These are phyloP conservation scores for Eulemur rubriventer DNA, from an alignment of 2,797 vertebrate genomes.

Conservation along the genomic window DNA sequence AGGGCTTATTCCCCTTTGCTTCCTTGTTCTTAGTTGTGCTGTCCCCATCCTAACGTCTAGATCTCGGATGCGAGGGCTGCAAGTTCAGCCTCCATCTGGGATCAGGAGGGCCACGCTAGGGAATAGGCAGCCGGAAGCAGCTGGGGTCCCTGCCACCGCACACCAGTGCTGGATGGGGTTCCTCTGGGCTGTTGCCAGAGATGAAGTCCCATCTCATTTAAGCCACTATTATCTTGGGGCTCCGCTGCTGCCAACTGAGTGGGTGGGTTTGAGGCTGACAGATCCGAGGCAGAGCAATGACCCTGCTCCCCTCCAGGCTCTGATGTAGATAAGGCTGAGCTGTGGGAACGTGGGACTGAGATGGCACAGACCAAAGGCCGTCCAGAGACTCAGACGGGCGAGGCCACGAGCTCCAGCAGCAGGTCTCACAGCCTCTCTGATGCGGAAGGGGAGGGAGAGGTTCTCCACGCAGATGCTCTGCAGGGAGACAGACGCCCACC, in stretches of 20 bases:
- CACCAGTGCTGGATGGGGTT: accelerated
- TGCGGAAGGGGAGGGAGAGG: neutral
- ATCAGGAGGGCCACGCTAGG: neutral
- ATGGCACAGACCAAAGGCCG: neutral
- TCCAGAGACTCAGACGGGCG: neutral
- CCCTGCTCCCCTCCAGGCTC: neutral
- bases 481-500: accelerated
- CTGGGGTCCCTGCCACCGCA: neutral
- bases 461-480: neutral
- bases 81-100: neutral
- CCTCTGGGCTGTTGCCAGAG: neutral
- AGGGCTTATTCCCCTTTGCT: no score
- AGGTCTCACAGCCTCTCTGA: neutral
- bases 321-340: neutral
- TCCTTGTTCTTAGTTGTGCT: neutral
- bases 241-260: neutral
- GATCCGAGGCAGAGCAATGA: neutral
- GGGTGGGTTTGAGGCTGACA: no score
- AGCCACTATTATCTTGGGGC: neutral
- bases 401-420: neutral
- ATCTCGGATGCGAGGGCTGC: neutral
- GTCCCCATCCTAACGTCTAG: neutral
- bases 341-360: neutral
- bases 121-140: neutral
- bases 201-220: neutral